Conservation (phyloP, 2,888 invertebrate genomes). For the Micoletzkya japonica region DNA sequence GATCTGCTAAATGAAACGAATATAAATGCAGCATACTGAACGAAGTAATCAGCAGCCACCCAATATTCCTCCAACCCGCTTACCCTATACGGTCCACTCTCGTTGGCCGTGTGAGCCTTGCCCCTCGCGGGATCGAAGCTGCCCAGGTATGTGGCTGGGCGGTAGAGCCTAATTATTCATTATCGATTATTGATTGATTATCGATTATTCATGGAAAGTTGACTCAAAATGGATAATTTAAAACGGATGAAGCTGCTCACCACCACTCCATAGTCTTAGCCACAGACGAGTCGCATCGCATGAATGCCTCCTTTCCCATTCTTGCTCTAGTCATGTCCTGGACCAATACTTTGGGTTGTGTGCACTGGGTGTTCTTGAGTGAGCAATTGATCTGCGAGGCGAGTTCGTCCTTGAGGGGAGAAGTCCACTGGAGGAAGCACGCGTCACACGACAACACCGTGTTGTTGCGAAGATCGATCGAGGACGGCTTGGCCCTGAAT, state of each 20-base stretch:
- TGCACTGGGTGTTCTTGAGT: too few species aligned
- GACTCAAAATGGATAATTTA: background rate
- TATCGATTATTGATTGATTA: slow-evolving; percentile 32
- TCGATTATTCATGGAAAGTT: background rate
- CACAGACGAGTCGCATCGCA: background rate
- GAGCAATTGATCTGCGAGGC: too few species aligned
- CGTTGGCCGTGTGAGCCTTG: too few species aligned
- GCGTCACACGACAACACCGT: slow-evolving; percentile 29
- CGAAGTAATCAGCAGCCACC: too few species aligned
- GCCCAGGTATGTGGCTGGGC: slow-evolving; percentile 31
- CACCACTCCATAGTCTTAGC: slow-evolving; percentile 12
- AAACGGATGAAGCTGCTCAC: background rate
- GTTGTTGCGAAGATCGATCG: background rate
- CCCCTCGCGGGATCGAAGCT: slow-evolving; percentile 23
- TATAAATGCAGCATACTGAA: too few species aligned
- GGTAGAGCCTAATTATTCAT: slow-evolving; percentile 30
- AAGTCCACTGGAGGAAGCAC: slow-evolving; percentile 37
- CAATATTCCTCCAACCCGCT: too few species aligned
- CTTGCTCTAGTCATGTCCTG: background rate
- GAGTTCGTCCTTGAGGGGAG: too few species aligned
- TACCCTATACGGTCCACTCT: too few species aligned
- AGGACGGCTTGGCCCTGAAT: background rate
- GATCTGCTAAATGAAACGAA: too few species aligned
- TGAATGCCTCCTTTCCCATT: slow-evolving; percentile 5
- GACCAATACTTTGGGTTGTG: background rate